Evolutionary conservation across 2,797 vertebrate species (phyloP).

Genomic region (Nannoperca australis): DNA sequence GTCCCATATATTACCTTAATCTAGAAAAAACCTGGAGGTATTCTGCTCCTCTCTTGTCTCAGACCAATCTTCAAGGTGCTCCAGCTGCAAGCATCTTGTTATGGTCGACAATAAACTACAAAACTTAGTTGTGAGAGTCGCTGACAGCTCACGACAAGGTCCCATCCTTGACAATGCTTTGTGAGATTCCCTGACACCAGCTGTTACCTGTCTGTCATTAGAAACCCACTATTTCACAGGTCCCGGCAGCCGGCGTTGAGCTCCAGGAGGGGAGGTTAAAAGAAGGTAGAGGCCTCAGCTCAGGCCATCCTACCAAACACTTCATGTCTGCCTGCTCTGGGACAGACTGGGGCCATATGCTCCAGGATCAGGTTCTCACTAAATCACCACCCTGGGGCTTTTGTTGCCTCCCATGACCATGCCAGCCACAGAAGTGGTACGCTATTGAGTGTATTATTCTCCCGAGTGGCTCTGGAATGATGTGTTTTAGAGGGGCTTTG

Average conservation of each 20-base stretch:
- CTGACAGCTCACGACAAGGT: neutral
- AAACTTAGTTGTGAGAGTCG: neutral
- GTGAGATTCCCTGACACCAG: conserved; percentile 25
- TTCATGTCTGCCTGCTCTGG: conserved; percentile 29
- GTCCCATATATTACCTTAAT: neutral
- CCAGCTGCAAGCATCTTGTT: neutral
- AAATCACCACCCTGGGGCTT: conserved; percentile 56
- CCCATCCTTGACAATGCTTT: neutral
- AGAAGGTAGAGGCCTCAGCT: neutral
- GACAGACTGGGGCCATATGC: conserved; percentile 58
- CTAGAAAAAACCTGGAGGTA: neutral
- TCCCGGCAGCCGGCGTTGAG: neutral
- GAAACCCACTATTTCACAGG: neutral
- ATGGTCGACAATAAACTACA: neutral
- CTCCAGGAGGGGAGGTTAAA: conserved; percentile 3
- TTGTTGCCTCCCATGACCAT: conserved; percentile 52
- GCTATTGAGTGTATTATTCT: conserved; percentile 61
- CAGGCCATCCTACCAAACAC: conserved; percentile 25
- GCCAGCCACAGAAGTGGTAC: conserved; percentile 48
- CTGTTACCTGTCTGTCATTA: conserved; percentile 40
- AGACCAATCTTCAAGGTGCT: neutral
- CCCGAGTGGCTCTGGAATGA: conserved; percentile 49
- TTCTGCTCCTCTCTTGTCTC: neutral
- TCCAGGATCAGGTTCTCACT: conserved; percentile 71
- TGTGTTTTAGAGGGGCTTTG: conserved; percentile 56